These are phyloP conservation scores for Parnassius mnemosyne DNA, from an alignment of 2,888 invertebrate species.

Conservation along the genomic window DNA sequence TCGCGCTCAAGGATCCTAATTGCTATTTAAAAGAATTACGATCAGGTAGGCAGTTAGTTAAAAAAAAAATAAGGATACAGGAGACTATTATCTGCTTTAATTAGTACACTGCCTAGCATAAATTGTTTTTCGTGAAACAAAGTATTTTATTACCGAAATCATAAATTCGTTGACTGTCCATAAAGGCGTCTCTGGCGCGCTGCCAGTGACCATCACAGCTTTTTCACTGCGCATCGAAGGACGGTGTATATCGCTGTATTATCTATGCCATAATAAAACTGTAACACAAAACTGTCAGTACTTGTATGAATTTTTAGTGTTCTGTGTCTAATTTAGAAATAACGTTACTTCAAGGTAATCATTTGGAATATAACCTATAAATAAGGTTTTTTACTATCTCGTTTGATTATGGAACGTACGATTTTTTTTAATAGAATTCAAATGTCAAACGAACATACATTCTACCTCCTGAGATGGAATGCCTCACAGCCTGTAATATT, in stretches of 20 bases:
- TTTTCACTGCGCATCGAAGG: constrained; percentile 7
- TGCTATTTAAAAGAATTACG: neutral
- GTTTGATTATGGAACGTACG: too few relatives aligned
- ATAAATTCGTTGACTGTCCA: constrained; percentile 24
- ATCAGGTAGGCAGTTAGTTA: too few relatives aligned
- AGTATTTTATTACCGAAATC: constrained; percentile 24
- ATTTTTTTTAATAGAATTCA: too few relatives aligned
- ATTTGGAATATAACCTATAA: too few relatives aligned
- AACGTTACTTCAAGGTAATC: too few relatives aligned
- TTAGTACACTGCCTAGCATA: constrained; percentile 1
- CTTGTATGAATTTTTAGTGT: too few relatives aligned
- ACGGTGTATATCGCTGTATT: constrained; percentile 11
- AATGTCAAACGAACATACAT: too few relatives aligned
- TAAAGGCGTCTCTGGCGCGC: constrained; percentile 40
- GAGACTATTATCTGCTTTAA: neutral
- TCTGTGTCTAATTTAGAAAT: too few relatives aligned
- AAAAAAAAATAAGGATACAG: too few relatives aligned
- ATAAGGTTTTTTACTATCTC: too few relatives aligned
- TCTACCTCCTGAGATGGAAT: too few relatives aligned
- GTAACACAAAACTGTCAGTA: neutral
- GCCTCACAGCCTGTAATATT: too few relatives aligned
- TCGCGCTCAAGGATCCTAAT: neutral
- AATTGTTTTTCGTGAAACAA: constrained; percentile 14
- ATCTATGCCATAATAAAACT: constrained; percentile 13
- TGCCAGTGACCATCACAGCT: constrained; percentile 38